These are phyloP conservation scores for Hylaeus volcanicus DNA, from an alignment of 1,140 invertebrate species.

Conservation along the genomic window DNA sequence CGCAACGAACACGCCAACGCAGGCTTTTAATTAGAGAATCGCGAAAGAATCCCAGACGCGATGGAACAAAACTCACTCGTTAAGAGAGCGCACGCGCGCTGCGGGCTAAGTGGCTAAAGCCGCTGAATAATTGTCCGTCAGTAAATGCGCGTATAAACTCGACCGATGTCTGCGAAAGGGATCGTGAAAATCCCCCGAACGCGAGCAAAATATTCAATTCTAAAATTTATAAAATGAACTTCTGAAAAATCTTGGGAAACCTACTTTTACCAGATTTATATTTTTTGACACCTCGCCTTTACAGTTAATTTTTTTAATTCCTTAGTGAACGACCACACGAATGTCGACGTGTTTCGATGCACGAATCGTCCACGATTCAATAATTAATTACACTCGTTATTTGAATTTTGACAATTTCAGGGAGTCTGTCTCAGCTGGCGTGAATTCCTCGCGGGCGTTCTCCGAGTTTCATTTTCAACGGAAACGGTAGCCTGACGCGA, in stretches of 20 bases:
- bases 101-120: slow-evolving; percentile 12
- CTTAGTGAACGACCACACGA: no score
- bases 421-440: no score
- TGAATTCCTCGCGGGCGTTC: not conserved
- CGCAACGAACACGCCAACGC: not conserved
- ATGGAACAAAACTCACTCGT: slow-evolving; percentile 39
- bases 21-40: slow-evolving; percentile 34
- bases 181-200: not conserved
- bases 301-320: no score
- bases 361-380: no score
- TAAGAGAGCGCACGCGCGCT: slow-evolving; percentile 2
- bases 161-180: not conserved
- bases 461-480: not conserved
- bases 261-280: no score
- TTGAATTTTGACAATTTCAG: no score
- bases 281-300: no score
- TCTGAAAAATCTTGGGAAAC: no score
- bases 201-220: no score
- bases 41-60: slow-evolving; percentile 34
- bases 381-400: no score
- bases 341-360: no score
- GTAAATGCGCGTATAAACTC: not conserved
- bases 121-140: slow-evolving; percentile 24
- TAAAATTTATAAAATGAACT: no score
- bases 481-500: not conserved